Conservation (phyloP, 2,888 invertebrate genomes). For the Zonitis immaculata region DNA sequence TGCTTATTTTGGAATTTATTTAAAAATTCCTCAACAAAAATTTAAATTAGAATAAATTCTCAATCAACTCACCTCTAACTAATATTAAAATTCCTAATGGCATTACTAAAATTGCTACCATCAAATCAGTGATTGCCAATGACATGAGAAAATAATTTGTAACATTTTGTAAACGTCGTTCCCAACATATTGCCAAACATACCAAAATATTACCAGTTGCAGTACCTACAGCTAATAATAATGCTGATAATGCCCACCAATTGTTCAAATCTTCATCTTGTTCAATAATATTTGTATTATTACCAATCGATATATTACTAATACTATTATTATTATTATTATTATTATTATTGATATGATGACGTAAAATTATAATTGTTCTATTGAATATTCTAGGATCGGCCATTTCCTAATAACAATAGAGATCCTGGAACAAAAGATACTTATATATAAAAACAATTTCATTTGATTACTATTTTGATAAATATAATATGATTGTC, state of each 20-base stretch:
- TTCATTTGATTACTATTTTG: too few species aligned
- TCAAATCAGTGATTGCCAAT: constrained; percentile 88
- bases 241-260: constrained; percentile 78
- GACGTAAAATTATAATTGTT: constrained; percentile 39
- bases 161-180: constrained; percentile 88
- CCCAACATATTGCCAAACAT: constrained; percentile 88
- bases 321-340: too few species aligned
- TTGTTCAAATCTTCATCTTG: constrained; percentile 52
- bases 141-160: constrained; percentile 97
- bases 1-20: neutral
- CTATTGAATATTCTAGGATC: constrained; percentile 44
- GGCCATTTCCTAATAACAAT: constrained; percentile 10
- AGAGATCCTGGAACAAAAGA: too few species aligned
- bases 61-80: constrained; percentile 64
- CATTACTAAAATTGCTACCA: constrained; percentile 94
- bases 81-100: constrained; percentile 83
- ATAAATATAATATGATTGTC: too few species aligned
- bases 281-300: constrained; percentile 1
- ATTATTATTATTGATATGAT: constrained; percentile 27
- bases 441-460: too few species aligned
- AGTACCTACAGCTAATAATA: constrained; percentile 75
- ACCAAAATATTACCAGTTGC: constrained; percentile 92
- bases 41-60: neutral
- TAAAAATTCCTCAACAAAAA: neutral
- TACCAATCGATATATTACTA: too few species aligned